Base-by-base conservation (phyloP, 2,113 vertebrate genomes). In the Pseudorasbora parva region DNA sequence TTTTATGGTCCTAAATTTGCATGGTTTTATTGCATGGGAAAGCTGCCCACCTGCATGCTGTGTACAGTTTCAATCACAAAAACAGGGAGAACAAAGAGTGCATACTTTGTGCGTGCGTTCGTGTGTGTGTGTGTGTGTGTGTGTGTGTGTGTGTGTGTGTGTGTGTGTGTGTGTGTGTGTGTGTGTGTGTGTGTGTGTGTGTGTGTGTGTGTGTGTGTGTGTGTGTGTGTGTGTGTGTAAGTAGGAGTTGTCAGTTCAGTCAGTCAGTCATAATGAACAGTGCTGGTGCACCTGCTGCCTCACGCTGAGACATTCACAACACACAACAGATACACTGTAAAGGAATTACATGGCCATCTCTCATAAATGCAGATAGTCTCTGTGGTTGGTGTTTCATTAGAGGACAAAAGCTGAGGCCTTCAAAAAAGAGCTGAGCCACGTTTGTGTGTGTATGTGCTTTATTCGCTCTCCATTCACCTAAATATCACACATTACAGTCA, bases 401-500 rank as follows among this genome's bases (percentile, higher is more conserved):
- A 60, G 76, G 27, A 41, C 33, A 77, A 60, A 37, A 41, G 21
- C 73, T 33, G 27, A 60, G 33, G 6, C 2, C 75, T 78, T 43
- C 23, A 43, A 43, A 60, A 68, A 78, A 78, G 37, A 17, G 37
- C 76, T 78, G 14, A 78, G 33, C n/a, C 37, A 45, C 45, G 68
- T 71, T 8, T 71, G 41, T 47, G n/a, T 78, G 37, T 64, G 41
- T 66, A 9, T 64, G 59, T 66, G 78, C 17, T 59, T 75, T 47
- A n/a, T 45, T 62, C 86, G 81, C 57, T 59, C 78, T 80, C 21
- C 86, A 59, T 91, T 88, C 74, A 88, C 88, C 62, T 88, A 45
- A 84, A 71, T 83, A 83, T 82, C 79, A 84, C 84, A 69, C 77
- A 86, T 88, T 82, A 80, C 82, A 68, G 51, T 62, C 66, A 47